Conservation (phyloP, 2,797 vertebrate species). For the Enoplosus armatus region DNA sequence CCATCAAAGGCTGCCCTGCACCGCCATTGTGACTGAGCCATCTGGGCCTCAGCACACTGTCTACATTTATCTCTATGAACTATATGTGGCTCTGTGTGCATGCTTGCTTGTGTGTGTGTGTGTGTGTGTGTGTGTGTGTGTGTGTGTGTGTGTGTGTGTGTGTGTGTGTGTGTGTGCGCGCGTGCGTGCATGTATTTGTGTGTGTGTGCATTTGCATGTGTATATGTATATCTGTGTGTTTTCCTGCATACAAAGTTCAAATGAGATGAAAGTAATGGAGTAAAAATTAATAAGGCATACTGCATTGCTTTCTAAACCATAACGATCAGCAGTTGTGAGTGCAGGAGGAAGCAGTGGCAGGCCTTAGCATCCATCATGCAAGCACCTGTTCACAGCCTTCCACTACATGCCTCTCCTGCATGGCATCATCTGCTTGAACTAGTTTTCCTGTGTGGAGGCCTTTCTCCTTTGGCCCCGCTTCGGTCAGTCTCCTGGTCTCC, state of each 20-base stretch:
- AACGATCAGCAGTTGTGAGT: slow-evolving; percentile 33
- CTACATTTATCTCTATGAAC: slow-evolving; percentile 81
- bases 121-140: slow-evolving; percentile 20
- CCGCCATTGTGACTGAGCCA: slow-evolving; percentile 87
- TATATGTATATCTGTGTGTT: slow-evolving; percentile 8
- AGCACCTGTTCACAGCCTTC: slow-evolving; percentile 67
- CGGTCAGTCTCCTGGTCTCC: slow-evolving; percentile 61
- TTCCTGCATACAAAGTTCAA: slow-evolving; percentile 4
- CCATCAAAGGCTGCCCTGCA: slow-evolving; percentile 88
- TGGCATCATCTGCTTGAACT: slow-evolving; percentile 71
- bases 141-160: neutral
- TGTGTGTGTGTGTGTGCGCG: slow-evolving; percentile 37
- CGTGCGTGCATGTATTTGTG: slow-evolving; percentile 34
- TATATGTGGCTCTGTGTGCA: slow-evolving; percentile 63
- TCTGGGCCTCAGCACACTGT: slow-evolving; percentile 87
- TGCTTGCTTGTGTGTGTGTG: slow-evolving; percentile 36
- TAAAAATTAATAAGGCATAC: slow-evolving; percentile 21
- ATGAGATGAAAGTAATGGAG: slow-evolving; percentile 23
- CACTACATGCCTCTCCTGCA: slow-evolving; percentile 71
- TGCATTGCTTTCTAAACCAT: slow-evolving; percentile 27
- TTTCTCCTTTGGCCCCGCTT: slow-evolving; percentile 72
- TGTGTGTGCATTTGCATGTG: slow-evolving; percentile 1
- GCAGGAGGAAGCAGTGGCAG: slow-evolving; percentile 50
- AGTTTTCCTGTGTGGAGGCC: slow-evolving; percentile 59
- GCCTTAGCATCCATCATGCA: slow-evolving; percentile 64